Conservation (phyloP, 2,113 vertebrate species). For the Tupaia chinensis region DNA sequence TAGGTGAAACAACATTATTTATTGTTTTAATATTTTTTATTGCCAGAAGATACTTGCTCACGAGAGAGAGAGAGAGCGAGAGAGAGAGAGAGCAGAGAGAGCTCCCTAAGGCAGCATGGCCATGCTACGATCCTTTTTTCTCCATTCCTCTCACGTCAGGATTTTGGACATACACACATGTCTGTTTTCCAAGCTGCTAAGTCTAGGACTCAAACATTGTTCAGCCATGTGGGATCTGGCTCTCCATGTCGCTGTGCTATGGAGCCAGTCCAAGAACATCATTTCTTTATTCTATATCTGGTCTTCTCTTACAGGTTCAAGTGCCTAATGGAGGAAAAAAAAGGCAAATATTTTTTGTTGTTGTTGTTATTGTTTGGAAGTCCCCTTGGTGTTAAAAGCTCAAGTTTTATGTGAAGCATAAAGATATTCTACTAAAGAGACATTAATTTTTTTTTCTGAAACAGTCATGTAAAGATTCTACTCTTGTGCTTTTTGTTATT, state of each 20-base stretch:
- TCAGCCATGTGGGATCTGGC: no score
- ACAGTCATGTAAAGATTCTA: constrained; percentile 7
- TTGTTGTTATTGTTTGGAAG: neutral
- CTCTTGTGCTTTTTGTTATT: neutral
- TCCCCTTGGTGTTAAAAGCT: neutral
- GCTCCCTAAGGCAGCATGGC: no score
- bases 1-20: neutral
- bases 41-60: no score
- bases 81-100: no score
- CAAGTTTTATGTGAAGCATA: neutral
- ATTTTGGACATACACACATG: no score
- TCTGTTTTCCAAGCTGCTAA: no score
- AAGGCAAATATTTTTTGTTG: neutral
- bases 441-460: neutral
- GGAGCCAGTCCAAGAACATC: neutral
- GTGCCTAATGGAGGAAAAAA: neutral
- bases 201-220: no score
- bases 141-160: no score
- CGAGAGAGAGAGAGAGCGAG: no score
- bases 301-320: neutral
- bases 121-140: no score
- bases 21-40: neutral
- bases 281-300: neutral
- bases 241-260: no score
- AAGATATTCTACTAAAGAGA: neutral